phyloP scores from a whole-genome alignment of 1,140 invertebrate species.

The Dreissena polymorpha region DNA sequence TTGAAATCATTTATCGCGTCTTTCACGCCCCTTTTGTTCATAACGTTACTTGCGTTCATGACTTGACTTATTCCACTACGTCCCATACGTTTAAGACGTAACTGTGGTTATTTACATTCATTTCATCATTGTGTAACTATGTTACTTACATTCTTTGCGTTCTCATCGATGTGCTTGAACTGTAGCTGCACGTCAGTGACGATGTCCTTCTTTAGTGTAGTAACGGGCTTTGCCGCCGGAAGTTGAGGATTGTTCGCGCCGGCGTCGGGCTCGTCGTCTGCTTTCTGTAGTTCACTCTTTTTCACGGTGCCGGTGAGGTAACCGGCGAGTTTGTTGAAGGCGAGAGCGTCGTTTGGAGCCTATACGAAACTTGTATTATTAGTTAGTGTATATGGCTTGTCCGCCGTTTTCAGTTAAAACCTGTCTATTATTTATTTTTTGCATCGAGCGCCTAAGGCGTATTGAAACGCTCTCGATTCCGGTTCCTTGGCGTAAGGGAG shows the following conservation, averaged over 20 bases:
- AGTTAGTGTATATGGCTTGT: too few species aligned
- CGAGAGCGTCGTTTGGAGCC: conserved; percentile 30
- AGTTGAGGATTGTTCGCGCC: neutral
- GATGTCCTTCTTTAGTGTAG: conserved; percentile 22
- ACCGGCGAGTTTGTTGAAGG: conserved; percentile 36
- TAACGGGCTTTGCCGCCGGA: conserved; percentile 16
- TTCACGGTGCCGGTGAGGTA: conserved; percentile 37
- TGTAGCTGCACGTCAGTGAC: conserved; percentile 1
- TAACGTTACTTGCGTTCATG: too few species aligned
- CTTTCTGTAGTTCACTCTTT: conserved; percentile 23
- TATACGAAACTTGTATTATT: neutral
- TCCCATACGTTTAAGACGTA: too few species aligned
- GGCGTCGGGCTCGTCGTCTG: neutral
- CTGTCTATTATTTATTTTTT: too few species aligned
- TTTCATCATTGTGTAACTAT: neutral
- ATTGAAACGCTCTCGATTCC: too few species aligned
- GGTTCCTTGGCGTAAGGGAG: too few species aligned
- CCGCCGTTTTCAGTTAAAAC: too few species aligned
- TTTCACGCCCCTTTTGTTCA: too few species aligned
- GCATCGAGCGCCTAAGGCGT: too few species aligned
- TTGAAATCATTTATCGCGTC: too few species aligned
- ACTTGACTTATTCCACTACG: too few species aligned
- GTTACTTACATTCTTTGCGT: conserved; percentile 41
- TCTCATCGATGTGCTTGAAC: conserved; percentile 45
- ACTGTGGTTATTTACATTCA: too few species aligned